Evolutionary conservation across 2,888 invertebrate genomes (phyloP), one percentile per base, ranked within the genome.

Genomic region (Lysandra bellargus): DNA sequence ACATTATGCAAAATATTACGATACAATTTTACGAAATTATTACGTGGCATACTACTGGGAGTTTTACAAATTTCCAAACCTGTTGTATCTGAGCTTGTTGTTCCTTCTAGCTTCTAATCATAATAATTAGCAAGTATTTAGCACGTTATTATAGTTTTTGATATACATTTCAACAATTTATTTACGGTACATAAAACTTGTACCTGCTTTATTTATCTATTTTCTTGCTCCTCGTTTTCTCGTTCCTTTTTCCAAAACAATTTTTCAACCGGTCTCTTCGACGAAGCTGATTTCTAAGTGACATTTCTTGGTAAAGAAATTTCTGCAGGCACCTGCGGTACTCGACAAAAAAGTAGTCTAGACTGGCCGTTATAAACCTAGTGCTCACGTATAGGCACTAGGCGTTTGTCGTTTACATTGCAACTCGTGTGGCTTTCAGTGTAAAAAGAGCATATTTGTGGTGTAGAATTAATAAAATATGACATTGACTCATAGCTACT

Each of bases 271-370:
- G 49, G 57, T 76, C 76, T 57, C 53, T 33, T 76, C 53, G 30
- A 33, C 53, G 49, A 49, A 75, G 57, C 33, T 57, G 83, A 83
- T 84, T 84, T 84, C 84, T 84, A 82, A 83, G 80, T 81, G 81
- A 82, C 83, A 83, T 81, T 81, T 83, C 82, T 81, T 81, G 80
- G 80, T 79, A 79, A 81, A 81, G 82, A 82, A 83, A 83, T 81
- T 79, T 78, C 88, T 86, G 83, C 85, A 85, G 85, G 85, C 89
- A 91, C 88, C 89, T 88, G 89, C 86, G 86, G 86, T 86, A 81
- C 84, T 82, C 82, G 82, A 85, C 84, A 49, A 91, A 92, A 92
- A 91, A 92, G 89, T 84, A 82, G 92, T 93, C 93, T 93, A 93
- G 92, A 92, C 92, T 81, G 33, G 84, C 84, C 85, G 83, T 85